Conservation (phyloP, 2,888 invertebrate species). For the Harpalus rufipes region DNA sequence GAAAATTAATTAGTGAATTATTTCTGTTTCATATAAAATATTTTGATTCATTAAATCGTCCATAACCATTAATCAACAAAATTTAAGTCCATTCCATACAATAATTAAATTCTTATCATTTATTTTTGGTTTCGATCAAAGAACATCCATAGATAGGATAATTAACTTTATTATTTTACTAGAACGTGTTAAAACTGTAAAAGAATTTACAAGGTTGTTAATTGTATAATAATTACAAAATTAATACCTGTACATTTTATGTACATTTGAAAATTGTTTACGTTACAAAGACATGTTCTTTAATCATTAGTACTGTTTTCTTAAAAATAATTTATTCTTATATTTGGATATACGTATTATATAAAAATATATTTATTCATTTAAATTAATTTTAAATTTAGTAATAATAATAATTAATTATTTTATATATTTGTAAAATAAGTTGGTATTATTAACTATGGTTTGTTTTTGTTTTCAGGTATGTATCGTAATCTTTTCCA, state of each 20-base stretch:
- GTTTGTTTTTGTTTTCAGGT: too few species aligned
- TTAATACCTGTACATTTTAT: neutral
- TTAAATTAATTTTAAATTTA: too few species aligned
- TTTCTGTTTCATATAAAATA: neutral
- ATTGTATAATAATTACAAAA: neutral
- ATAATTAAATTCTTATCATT: neutral
- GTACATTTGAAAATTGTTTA: neutral
- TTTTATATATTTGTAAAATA: too few species aligned
- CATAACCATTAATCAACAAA: neutral
- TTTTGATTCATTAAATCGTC: neutral
- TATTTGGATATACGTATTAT: too few species aligned
- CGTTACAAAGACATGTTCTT: neutral
- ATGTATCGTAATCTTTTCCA: too few species aligned
- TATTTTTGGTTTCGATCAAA: neutral
- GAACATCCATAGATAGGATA: neutral
- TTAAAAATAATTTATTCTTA: neutral
- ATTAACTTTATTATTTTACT: neutral
- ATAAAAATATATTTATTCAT: too few species aligned
- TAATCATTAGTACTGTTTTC: neutral
- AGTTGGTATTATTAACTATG: too few species aligned
- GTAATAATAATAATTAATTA: too few species aligned
- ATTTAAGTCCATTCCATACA: neutral
- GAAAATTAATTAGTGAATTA: too few species aligned
- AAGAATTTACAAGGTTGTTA: neutral
- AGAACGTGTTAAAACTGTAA: neutral